These are phyloP conservation scores for Lycaon pictus DNA, from an alignment of 2,113 vertebrate species.

Conservation along the genomic window DNA sequence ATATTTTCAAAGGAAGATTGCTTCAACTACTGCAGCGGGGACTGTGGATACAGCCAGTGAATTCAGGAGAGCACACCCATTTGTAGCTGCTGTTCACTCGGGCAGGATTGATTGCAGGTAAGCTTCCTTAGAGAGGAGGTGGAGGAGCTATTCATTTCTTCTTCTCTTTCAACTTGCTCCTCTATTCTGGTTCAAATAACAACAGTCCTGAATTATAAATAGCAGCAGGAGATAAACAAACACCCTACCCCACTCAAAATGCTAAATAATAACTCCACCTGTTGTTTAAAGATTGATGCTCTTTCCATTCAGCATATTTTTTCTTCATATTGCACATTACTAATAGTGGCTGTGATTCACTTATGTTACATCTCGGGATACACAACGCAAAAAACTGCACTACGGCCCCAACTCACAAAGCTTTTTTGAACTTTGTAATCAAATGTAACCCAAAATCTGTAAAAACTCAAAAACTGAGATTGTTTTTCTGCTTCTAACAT, in stretches of 20 bases:
- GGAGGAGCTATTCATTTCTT: slow-evolving; percentile 43
- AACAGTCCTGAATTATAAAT: slow-evolving; percentile 62
- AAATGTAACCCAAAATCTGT: slow-evolving; percentile 22
- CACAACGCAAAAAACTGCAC: background rate
- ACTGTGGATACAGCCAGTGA: slow-evolving; percentile 50
- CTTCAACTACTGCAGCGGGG: slow-evolving; percentile 55
- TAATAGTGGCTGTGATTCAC: background rate
- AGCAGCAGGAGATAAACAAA: slow-evolving; percentile 60
- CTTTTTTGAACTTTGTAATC: background rate
- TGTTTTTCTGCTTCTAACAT: background rate
- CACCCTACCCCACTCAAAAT: slow-evolving; percentile 17
- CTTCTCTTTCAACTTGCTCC: slow-evolving; percentile 39
- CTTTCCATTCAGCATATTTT: background rate
- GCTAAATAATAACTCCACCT: slow-evolving; percentile 50
- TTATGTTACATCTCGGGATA: background rate
- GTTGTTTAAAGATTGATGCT: slow-evolving; percentile 52
- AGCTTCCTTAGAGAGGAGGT: slow-evolving; percentile 50
- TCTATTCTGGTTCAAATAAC: slow-evolving; percentile 61
- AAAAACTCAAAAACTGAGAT: slow-evolving; percentile 42
- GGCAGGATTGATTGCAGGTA: slow-evolving; percentile 72
- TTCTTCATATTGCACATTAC: background rate
- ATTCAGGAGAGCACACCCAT: slow-evolving; percentile 74
- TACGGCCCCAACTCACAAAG: background rate
- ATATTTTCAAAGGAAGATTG: slow-evolving; percentile 77
- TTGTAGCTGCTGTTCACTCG: slow-evolving; percentile 55